Base-by-base conservation (phyloP, 1,140 invertebrate genomes). In the Drosophila kurseongensis region DNA sequence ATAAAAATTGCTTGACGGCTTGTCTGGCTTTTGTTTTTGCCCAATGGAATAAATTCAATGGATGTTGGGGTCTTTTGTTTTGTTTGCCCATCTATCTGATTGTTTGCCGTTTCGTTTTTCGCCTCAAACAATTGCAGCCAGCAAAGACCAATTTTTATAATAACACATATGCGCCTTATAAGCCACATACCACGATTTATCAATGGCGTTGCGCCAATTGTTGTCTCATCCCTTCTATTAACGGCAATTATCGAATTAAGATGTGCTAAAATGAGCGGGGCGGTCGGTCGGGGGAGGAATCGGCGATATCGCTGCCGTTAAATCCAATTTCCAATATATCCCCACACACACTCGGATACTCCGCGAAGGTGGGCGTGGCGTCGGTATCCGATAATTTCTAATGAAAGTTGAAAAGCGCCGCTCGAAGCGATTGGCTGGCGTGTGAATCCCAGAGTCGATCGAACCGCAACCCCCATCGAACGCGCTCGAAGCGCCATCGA, bases 331-430 rank as follows among this genome's bases (percentile, higher is more conserved):
- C 23, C 66, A 45, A 18, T 52, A 55, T 35, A 38, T 40, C 44
- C 14, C 38, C 41, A 42, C 42, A 55, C 5, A 35, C 32, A 57
- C 35, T n/a, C 9, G 38, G 27, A 38, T 51, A 40, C 38, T 54
- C 65, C 66, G 48, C 36, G 38, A 41, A 57, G 41, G 66, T 35
- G 45, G 75, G 73, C 73, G 75, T 76, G 75, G 56, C 63, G 57
- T 67, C 59, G 55, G 42, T n/a, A 40, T 54, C 47, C 66, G 66
- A 71, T 71, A 82, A 83, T 86, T 86, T 86, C 82, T 88, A 86
- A 86, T 88, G 83, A 86, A 86, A 86, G 82, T 86, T 88, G 78
- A 88, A 82, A 88, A 82, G 75, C 66, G 75, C 79, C 75, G 71
- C 69, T 79, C 47, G 12, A 47, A 63, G 66, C 59, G 78, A 86